Base-by-base conservation (phyloP, 1,140 invertebrate species). In the Listronotus oregonensis region DNA sequence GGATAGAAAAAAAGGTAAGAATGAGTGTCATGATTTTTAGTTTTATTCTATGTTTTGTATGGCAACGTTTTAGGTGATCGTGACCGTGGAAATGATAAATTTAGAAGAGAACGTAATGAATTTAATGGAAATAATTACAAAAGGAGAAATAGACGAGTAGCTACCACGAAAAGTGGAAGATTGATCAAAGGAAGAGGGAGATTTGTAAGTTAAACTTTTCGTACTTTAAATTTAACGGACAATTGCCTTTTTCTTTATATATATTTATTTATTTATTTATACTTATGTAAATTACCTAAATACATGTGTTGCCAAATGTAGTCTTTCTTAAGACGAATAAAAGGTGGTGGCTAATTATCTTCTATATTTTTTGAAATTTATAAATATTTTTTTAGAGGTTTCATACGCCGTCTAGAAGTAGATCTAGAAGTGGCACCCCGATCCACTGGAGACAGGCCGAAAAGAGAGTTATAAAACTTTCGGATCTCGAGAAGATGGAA, bases 361-460 rank as follows among this genome's bases (percentile, higher is more conserved):
- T n/a, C n/a, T n/a, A n/a, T n/a, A n/a, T n/a, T n/a, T n/a, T n/a
- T n/a, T n/a, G n/a, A n/a, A n/a, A n/a, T n/a, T n/a, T n/a, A n/a
- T n/a, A n/a, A n/a, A n/a, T n/a, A 64, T 58, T 49, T 15, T 62
- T 67, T 40, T 78, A 94, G 91, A 86, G 93, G 44, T 95, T 91
- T 79, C 86, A 90, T 65, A 94, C 93, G 0, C 91, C 92, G 14
- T 86, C 85, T 4, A 74, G 84, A 62, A 92, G 91, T 11, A 83
- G 91, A 34, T 93, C 90, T 0, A 84, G 92, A 58, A 95, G 93
- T 76, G 85, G 85, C 17, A 96, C 94, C 10, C 94, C 94, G 9
- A 90, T 92, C 10, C 93, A 96, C 80, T 96, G 94, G 94, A 86
- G 89, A 42, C 89, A 93, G 77, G 94, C 91, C 55, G 91, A 94